Conservation (phyloP, 1,140 invertebrate genomes). For the Eupeodes corollae region DNA sequence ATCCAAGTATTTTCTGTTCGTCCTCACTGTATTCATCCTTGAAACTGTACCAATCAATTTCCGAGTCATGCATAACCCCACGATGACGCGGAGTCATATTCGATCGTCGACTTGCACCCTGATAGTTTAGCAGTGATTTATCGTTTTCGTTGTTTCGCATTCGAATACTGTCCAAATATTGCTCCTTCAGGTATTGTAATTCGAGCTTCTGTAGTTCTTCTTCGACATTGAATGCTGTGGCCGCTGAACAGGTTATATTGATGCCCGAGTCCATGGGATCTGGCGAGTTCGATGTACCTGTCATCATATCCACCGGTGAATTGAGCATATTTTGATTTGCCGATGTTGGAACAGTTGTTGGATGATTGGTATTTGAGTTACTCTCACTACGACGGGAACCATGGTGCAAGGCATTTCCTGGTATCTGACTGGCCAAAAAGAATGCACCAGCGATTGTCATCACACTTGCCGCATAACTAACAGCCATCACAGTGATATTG, state of each 20-base stretch:
- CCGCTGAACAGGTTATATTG: constrained; percentile 10
- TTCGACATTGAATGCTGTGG: constrained; percentile 19
- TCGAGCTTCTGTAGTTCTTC: constrained; percentile 23
- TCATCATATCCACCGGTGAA: neutral
- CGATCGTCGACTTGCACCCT: constrained; percentile 1
- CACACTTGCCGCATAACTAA: constrained; percentile 60
- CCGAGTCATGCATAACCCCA: constrained; percentile 4
- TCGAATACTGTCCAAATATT: constrained; percentile 14
- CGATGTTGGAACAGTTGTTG: constrained; percentile 3
- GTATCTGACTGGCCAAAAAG: constrained; percentile 48
- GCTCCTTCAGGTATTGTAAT: constrained; percentile 18
- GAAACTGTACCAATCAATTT: constrained; percentile 20
- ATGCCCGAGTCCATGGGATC: neutral
- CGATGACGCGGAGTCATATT: constrained; percentile 2
- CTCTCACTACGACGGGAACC: constrained; percentile 1
- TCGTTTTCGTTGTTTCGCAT: neutral
- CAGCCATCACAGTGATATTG: constrained; percentile 52
- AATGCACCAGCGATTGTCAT: constrained; percentile 59
- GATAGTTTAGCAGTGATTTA: neutral
- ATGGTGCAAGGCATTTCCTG: constrained; percentile 37
- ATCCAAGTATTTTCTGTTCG: constrained; percentile 1
- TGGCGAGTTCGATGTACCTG: neutral
- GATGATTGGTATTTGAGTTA: constrained; percentile 1
- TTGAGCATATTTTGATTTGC: no score
- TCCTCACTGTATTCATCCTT: constrained; percentile 21